Evolutionary conservation across 2,888 invertebrate genomes (phyloP).

Genomic region (Rhagophthalmus giganteus): DNA sequence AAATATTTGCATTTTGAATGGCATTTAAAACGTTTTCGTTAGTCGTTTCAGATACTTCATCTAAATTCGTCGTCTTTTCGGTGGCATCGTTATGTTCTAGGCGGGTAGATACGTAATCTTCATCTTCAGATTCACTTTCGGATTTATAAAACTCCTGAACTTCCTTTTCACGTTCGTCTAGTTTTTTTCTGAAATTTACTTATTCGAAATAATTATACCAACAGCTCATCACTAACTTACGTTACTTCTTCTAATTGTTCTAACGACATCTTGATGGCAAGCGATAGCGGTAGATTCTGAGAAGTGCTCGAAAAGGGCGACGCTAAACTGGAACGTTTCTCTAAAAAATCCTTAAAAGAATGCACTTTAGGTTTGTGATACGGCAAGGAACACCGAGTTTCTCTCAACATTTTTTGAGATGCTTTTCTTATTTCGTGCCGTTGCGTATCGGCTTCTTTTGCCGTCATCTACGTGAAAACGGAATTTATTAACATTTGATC

Average conservation of each 20-base stretch:
- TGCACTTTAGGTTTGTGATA: constrained; percentile 84
- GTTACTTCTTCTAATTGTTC: constrained; percentile 67
- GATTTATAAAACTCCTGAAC: constrained; percentile 77
- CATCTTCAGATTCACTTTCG: constrained; percentile 62
- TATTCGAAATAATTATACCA: constrained; percentile 1
- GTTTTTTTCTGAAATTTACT: constrained; percentile 60
- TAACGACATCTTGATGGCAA: constrained; percentile 67
- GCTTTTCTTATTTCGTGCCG: constrained; percentile 80
- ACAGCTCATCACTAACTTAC: constrained; percentile 56
- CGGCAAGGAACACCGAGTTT: constrained; percentile 75
- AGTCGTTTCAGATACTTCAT: neutral
- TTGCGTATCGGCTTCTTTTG: constrained; percentile 68
- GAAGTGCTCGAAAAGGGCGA: constrained; percentile 42
- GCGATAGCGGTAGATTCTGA: constrained; percentile 50
- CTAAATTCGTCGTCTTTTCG: neutral
- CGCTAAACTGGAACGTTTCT: constrained; percentile 56
- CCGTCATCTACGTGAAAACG: constrained; percentile 60
- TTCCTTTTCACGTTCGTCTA: constrained; percentile 74
- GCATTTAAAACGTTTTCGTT: neutral
- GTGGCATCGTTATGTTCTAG: neutral
- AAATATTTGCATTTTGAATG: neutral
- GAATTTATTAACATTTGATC: constrained; percentile 8
- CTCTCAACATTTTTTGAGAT: constrained; percentile 78
- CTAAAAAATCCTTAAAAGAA: constrained; percentile 78
- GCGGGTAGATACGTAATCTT: constrained; percentile 19